Base-by-base conservation (phyloP, 2,888 invertebrate species). In the Pristionchus mayeri region DNA sequence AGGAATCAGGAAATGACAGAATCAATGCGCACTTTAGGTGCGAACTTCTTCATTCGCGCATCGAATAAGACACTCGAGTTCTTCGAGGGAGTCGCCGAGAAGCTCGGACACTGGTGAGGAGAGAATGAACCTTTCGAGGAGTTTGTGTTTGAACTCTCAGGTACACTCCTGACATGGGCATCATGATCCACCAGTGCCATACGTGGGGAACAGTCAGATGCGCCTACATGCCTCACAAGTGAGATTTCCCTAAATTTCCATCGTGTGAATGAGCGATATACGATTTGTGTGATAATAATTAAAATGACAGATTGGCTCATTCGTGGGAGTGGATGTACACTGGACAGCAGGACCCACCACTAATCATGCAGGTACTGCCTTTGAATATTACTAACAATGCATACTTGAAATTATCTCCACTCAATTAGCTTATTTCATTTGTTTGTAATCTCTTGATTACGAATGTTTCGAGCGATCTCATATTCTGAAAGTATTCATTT, bases 241-340 rank as follows among this genome's bases (percentile, higher is more conserved):
- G 48, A 86, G 89, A 88, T 34, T 24, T 2, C 50, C 40, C 21
- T 9, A 27, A 48, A 30, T 44, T 24, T 44, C 3, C 7, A 76
- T 71, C 21, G 21, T 57, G 57, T 13, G 7, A 18, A 57, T 18
- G 21, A 57, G 4, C 21, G 57, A 57, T n/a, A 4, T 7, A 67
- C 4, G 4, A n/a, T 13, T 11, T 27, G n/a, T 50, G n/a, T 44
- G 30, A 30, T 24, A 76, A 67, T 18, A 37, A 16, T 3, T n/a
- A 21, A 67, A n/a, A n/a, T n/a, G n/a, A n/a, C 86, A 92, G 91
- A 27, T 88, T 92, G 48, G 92, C 89, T 3, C 91, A 92, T 86
- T 90, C 90, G 3, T 92, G 92, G 92, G 92, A 92, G 86, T 92
- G 92, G 92, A 92, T 92, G 92, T 92, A 90, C 87, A 92, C 92